Conservation (phyloP, 2,888 invertebrate genomes). For the Microplitis deprimator region DNA sequence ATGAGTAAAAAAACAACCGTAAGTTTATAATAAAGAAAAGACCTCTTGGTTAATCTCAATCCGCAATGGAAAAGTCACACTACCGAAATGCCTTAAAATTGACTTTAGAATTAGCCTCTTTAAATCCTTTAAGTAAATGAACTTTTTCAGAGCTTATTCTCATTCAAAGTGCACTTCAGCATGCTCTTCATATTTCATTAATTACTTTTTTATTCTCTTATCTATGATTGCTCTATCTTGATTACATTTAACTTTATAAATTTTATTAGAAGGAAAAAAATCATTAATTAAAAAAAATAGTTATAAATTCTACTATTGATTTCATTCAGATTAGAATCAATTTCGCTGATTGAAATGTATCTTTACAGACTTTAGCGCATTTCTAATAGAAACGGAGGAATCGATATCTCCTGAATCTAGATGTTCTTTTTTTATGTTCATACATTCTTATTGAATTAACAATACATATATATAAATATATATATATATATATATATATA, state of each 20-base stretch:
- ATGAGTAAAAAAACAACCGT: neutral
- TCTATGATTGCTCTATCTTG: neutral
- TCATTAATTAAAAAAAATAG: no score
- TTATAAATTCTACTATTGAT: no score
- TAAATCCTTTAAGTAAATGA: slow-evolving; percentile 37
- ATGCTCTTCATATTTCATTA: neutral
- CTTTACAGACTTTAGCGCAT: no score
- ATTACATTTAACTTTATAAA: neutral
- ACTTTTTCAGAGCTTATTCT: slow-evolving; percentile 8
- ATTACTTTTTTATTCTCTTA: neutral
- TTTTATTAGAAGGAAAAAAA: neutral
- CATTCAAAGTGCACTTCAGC: neutral
- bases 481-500: no score
- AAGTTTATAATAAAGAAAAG: neutral
- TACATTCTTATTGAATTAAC: no score
- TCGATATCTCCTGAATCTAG: no score
- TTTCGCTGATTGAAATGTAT: no score
- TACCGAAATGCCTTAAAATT: slow-evolving; percentile 50
- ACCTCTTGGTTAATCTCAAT: slow-evolving; percentile 33
- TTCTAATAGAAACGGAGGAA: no score
- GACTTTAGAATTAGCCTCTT: slow-evolving; percentile 49
- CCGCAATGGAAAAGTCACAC: slow-evolving; percentile 33
- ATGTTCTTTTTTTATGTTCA: no score
- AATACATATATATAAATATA: no score
- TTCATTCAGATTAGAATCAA: no score